Evolutionary conservation across 2,888 invertebrate species (phyloP).

Genomic region (Sturmia bella): DNA sequence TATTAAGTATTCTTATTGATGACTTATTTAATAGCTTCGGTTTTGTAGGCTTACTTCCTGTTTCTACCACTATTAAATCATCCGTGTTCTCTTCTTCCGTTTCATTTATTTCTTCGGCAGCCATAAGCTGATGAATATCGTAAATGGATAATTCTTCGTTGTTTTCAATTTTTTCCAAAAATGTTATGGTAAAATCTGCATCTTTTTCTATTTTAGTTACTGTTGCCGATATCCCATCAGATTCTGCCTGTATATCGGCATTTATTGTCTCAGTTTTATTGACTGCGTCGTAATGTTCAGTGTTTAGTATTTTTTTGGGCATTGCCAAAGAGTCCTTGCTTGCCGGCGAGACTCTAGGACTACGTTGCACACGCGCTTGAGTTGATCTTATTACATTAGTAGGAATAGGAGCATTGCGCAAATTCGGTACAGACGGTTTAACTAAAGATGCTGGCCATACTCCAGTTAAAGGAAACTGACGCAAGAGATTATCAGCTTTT

Average conservation of each 20-base stretch:
- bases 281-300: constrained; percentile 50
- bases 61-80: neutral
- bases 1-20: constrained; percentile 79
- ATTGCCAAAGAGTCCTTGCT: constrained; percentile 45
- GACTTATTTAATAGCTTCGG: constrained; percentile 80
- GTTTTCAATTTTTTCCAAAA: constrained; percentile 76
- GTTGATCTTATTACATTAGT: constrained; percentile 18
- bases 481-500: constrained; percentile 87
- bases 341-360: neutral
- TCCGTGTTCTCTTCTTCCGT: constrained; percentile 40
- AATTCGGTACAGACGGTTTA: constrained; percentile 81
- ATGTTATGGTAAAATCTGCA: constrained; percentile 59
- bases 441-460: constrained; percentile 83
- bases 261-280: constrained; percentile 52
- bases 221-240: neutral
- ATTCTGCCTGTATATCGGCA: neutral
- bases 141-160: constrained; percentile 78
- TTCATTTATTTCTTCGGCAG: constrained; percentile 71
- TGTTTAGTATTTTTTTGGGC: constrained; percentile 73
- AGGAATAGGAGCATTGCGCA: neutral
- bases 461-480: constrained; percentile 87
- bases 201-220: constrained; percentile 62
- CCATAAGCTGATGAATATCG: constrained; percentile 77
- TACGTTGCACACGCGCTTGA: constrained; percentile 23
- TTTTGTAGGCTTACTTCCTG: neutral